phyloP scores from a whole-genome alignment of 2,797 vertebrate species.

The Myripristis murdjan region DNA sequence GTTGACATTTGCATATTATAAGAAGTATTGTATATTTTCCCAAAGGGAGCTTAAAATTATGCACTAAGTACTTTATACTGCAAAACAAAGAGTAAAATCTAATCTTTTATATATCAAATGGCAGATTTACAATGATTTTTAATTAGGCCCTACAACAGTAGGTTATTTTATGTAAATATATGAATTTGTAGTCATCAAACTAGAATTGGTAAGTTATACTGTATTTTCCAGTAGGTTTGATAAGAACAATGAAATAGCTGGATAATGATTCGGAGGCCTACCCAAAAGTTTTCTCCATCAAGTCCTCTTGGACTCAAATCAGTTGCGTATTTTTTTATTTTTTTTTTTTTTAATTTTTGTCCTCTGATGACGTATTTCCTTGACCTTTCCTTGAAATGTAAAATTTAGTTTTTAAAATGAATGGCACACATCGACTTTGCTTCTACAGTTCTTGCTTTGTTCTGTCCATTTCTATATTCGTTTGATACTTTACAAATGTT shows the following conservation, averaged over 20 bases:
- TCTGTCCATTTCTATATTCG: constrained; percentile 70
- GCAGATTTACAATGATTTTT: constrained; percentile 45
- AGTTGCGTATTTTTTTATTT: constrained; percentile 34
- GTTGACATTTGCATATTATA: constrained; percentile 58
- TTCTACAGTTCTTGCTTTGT: constrained; percentile 45
- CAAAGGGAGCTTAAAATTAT: constrained; percentile 70
- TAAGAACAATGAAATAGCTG: constrained; percentile 31
- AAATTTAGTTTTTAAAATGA: constrained; percentile 47
- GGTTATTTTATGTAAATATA: constrained; percentile 57
- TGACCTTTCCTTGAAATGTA: constrained; percentile 51
- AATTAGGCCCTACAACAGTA: constrained; percentile 58
- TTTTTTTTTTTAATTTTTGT: constrained; percentile 45
- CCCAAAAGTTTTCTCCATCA: constrained; percentile 27
- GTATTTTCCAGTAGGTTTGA: constrained; percentile 57
- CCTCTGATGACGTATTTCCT: constrained; percentile 33
- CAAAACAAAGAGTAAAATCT: constrained; percentile 55
- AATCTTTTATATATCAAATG: constrained; percentile 60
- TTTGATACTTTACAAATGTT: constrained; percentile 81
- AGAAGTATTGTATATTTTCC: constrained; percentile 69
- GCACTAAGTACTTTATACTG: constrained; percentile 82
- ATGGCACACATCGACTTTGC: constrained; percentile 24
- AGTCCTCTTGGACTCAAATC: constrained; percentile 16
- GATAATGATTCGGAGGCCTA: constrained; percentile 28
- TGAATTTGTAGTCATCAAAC: constrained; percentile 51
- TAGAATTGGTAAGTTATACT: constrained; percentile 60